A percentile compares a stretch with the other conserved stretches of the same genome.
These are phyloP conservation scores for Melanotus villosus DNA, from an alignment of 2,888 invertebrate genomes.

Conservation along the genomic window DNA sequence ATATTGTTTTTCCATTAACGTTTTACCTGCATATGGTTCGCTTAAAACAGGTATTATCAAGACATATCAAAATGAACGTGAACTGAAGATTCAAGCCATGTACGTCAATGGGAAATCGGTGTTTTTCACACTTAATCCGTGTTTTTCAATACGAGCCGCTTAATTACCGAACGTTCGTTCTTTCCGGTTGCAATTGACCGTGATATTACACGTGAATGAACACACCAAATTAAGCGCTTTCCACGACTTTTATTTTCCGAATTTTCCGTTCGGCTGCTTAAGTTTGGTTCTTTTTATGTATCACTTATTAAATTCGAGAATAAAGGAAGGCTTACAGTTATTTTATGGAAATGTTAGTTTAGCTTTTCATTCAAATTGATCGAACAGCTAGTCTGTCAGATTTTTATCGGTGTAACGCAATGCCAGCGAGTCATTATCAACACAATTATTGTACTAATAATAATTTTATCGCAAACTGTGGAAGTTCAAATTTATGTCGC, in stretches of 20 bases:
- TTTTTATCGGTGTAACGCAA: neutral
- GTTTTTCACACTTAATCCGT: slow-evolving; percentile 37
- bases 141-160: slow-evolving; percentile 39
- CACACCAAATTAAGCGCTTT: slow-evolving; percentile 34
- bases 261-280: slow-evolving; percentile 25
- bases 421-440: neutral
- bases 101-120: slow-evolving; percentile 21
- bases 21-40: no score
- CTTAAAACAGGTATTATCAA: no score
- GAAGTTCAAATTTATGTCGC: neutral
- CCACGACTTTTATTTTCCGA: slow-evolving; percentile 27
- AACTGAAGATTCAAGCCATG: no score
- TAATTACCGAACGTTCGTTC: slow-evolving; percentile 48
- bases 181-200: slow-evolving; percentile 50
- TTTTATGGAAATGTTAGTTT: neutral
- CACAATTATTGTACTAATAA: neutral
- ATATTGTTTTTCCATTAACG: no score
- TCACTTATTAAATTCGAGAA: neutral
- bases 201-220: slow-evolving; percentile 46
- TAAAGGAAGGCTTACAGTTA: neutral
- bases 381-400: neutral
- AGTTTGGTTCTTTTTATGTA: neutral
- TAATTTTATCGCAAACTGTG: neutral
- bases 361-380: neutral
- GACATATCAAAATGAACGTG: no score